Base-by-base conservation (phyloP, 2,888 invertebrate genomes). In the Diachrysia chrysitis region DNA sequence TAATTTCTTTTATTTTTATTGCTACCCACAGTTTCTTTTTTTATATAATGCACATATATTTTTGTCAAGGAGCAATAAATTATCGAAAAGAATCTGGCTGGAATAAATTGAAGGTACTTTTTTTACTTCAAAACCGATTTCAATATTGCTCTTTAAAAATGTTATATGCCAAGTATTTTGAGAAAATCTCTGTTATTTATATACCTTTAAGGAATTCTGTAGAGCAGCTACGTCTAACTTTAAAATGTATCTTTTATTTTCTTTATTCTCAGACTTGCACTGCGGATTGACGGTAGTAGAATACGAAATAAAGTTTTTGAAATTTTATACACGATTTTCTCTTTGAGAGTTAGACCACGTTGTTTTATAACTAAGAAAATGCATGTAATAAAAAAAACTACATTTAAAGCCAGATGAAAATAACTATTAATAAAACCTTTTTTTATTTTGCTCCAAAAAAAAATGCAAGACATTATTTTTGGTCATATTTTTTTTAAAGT, bases 151-250 rank as follows among this genome's bases (percentile, higher is more conserved):
- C 16, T 19, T 17, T n/a, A 14, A 19, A 55, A 19, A 21, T 66
- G 62, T 70, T 21, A 51, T 46, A 57, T 63, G 66, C 75, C 73
- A 73, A 70, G 70, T 1, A 19, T 57, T 7, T 42, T 16, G 1
- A 42, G 42, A 42, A 42, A 42, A 42, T 42, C 42, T 1, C 42
- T 4, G 42, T 42, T 42, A n/a, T n/a, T n/a, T n/a, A n/a, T n/a
- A 42, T 1, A 42, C n/a, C n/a, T 42, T n/a, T n/a, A 42, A 42
- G 42, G 5, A n/a, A n/a, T n/a, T 37, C 37, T n/a, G n/a, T n/a
- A n/a, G n/a, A 16, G 42, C 32, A 10, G 32, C 2, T 32, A 32
- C 32, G 10, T 42, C 42, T 42, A 42, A 42, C 16, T n/a, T 42
- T 42, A 7, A 42, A 42, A 42, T n/a, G 42, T 42, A 42, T n/a